A percentile compares a stretch with the other conserved stretches of the same genome.
Conservation (phyloP, 1,140 invertebrate species). For the Panulirus ornatus region DNA sequence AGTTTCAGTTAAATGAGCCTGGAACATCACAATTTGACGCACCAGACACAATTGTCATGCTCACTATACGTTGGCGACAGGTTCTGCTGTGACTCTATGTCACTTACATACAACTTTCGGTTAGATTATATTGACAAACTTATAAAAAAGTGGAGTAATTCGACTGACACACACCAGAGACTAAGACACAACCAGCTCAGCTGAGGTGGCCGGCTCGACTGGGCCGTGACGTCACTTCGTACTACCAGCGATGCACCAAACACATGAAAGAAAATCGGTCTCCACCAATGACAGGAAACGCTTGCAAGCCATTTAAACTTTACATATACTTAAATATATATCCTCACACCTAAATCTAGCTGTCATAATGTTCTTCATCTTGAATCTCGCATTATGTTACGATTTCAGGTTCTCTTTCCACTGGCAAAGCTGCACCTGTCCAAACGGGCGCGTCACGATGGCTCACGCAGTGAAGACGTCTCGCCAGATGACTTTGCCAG, state of each 20-base stretch:
- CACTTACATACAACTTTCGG: background rate
- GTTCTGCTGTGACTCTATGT: background rate
- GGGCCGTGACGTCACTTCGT: conserved; percentile 2
- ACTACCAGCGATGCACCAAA: background rate
- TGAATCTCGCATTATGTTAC: background rate
- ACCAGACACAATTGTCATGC: background rate
- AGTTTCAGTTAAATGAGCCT: background rate
- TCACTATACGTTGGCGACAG: background rate
- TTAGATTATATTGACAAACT: background rate
- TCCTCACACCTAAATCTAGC: background rate
- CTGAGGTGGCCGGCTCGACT: conserved; percentile 15
- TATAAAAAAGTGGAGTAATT: background rate
- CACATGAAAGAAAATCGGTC: background rate
- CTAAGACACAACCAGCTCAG: background rate
- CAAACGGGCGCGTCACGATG: background rate
- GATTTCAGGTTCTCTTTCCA: background rate
- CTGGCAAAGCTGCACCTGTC: background rate
- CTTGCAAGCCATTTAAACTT: background rate
- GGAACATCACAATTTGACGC: background rate
- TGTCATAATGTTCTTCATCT: background rate
- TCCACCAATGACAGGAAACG: background rate
- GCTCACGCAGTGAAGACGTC: background rate
- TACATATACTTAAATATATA: background rate
- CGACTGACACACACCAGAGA: background rate
- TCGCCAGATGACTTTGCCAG: background rate